Evolutionary conservation across 2,888 invertebrate genomes (phyloP).

Genomic region (Mycalesis mineus): DNA sequence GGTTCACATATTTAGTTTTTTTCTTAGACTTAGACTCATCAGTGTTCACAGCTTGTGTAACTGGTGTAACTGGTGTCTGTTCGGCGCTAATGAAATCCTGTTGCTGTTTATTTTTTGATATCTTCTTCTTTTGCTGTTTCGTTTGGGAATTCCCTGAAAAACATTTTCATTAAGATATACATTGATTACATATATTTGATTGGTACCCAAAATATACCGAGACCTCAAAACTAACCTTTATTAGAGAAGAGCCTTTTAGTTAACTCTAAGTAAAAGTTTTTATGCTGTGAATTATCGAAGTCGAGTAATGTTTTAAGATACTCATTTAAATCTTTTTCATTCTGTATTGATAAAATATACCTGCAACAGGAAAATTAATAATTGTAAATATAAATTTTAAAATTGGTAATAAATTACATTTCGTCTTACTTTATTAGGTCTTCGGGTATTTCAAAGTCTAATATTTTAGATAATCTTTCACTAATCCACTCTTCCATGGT

Average conservation of each 20-base stretch:
- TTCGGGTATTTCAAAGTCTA: constrained; percentile 83
- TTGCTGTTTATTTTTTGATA: constrained; percentile 56
- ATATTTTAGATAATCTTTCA: constrained; percentile 80
- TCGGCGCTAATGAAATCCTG: constrained; percentile 46
- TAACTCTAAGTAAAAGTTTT: constrained; percentile 81
- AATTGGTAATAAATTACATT: background rate
- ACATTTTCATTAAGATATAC: background rate
- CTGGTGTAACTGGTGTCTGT: constrained; percentile 24
- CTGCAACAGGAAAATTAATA: constrained; percentile 61
- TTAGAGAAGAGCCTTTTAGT: constrained; percentile 71
- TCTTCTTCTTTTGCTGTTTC: constrained; percentile 66
- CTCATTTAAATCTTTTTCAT: constrained; percentile 84
- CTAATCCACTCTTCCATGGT: constrained; percentile 82
- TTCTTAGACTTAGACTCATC: constrained; percentile 72
- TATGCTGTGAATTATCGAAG: constrained; percentile 80
- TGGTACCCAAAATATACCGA: too few species aligned
- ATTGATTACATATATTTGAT: too few species aligned
- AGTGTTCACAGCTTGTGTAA: constrained; percentile 20
- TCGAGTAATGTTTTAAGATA: constrained; percentile 87
- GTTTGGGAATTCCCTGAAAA: constrained; percentile 44
- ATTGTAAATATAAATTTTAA: background rate
- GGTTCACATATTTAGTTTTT: constrained; percentile 84
- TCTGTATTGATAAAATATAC: constrained; percentile 84
- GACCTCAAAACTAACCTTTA: constrained; percentile 43
- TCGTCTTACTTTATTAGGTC: constrained; percentile 82